These are phyloP conservation scores for Tetraneura akinire DNA, from an alignment of 1,140 invertebrate species.

Conservation along the genomic window DNA sequence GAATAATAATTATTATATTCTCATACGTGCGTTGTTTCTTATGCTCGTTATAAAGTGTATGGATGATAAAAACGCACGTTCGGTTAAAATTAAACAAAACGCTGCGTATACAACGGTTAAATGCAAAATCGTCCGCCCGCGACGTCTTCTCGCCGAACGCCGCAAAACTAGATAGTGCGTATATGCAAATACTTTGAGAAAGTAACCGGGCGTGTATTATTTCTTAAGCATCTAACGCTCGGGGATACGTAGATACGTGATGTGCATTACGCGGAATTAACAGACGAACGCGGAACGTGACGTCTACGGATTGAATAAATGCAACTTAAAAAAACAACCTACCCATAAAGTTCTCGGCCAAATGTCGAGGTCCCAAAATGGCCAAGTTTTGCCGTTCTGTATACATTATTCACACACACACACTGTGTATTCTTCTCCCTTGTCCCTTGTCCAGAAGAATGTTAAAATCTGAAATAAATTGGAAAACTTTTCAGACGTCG, in stretches of 20 bases:
- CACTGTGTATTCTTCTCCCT: conserved; percentile 24
- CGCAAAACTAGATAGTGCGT: conserved; percentile 7
- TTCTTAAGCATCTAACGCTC: conserved; percentile 30
- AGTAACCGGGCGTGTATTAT: conserved; percentile 35
- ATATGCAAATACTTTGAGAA: conserved; percentile 46
- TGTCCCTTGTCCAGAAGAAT: conserved; percentile 34
- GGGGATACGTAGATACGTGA: conserved; percentile 19
- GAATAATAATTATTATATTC: too few species aligned
- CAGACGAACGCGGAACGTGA: conserved; percentile 38
- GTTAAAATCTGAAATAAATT: conserved; percentile 48
- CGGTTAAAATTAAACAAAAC: too few species aligned
- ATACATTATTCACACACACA: not conserved
- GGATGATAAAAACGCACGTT: too few species aligned
- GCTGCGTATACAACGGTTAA: too few species aligned
- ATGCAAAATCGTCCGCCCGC: not conserved
- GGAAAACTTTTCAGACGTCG: conserved; percentile 38
- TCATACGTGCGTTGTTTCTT: too few species aligned
- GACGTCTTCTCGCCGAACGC: not conserved
- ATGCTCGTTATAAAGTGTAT: too few species aligned
- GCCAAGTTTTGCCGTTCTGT: not conserved
- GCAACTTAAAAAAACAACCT: conserved; percentile 44
- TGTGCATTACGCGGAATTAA: conserved; percentile 40
- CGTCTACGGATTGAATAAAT: conserved; percentile 42
- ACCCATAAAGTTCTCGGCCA: conserved; percentile 32
- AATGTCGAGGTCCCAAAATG: conserved; percentile 21